These are phyloP conservation scores for Diglossa cyanea DNA, from an alignment of 2,797 vertebrate species.

Conservation along the genomic window DNA sequence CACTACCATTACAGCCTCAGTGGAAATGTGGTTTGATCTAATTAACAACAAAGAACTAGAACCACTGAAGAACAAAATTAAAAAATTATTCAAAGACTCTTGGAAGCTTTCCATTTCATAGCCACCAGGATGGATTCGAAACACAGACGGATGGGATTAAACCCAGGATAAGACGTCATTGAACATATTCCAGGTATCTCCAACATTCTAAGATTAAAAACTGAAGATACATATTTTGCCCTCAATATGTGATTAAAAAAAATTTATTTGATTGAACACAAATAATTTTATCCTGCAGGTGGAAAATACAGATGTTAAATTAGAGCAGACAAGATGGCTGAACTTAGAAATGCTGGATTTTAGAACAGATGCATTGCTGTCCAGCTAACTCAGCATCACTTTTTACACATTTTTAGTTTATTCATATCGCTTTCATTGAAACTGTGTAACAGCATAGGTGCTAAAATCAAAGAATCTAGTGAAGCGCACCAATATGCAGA, in stretches of 20 bases:
- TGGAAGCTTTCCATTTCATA: constrained; percentile 48
- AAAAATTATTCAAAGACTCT: constrained; percentile 50
- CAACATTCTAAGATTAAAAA: background rate
- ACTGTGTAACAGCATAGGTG: background rate
- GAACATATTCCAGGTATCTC: background rate
- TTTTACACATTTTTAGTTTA: constrained; percentile 26
- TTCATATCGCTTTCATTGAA: background rate
- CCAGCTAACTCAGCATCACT: constrained; percentile 38
- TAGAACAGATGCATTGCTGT: constrained; percentile 34
- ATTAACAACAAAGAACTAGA: constrained; percentile 64
- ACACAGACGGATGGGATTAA: constrained; percentile 1
- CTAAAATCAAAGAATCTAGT: constrained; percentile 29
- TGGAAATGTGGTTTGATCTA: constrained; percentile 63
- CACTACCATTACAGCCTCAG: constrained; percentile 42
- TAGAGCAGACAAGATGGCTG: constrained; percentile 3
- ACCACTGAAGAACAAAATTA: constrained; percentile 58
- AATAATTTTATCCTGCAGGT: background rate
- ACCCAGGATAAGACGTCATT: background rate
- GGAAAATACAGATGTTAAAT: constrained; percentile 38
- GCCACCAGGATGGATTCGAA: constrained; percentile 2
- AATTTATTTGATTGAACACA: background rate
- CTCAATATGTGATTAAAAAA: background rate
- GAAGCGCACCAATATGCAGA: background rate
- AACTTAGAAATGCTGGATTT: background rate
- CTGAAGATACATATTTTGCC: background rate